These are phyloP conservation scores for Calonectris borealis DNA, from an alignment of 2,113 vertebrate genomes.

Conservation along the genomic window DNA sequence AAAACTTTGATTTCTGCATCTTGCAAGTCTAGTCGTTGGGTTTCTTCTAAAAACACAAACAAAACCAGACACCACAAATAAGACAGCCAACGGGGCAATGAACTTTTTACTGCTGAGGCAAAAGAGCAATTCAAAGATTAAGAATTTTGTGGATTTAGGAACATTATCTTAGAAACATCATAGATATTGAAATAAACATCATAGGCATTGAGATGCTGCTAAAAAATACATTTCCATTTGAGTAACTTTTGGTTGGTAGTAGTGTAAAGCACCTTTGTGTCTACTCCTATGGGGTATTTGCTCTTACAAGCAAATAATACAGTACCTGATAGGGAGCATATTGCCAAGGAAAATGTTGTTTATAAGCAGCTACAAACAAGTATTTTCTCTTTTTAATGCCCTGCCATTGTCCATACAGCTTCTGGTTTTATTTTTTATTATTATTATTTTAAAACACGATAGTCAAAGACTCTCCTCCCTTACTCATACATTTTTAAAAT, in stretches of 20 bases:
- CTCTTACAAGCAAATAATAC: neutral
- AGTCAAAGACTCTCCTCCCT: neutral
- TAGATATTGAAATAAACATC: neutral
- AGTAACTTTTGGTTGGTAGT: neutral
- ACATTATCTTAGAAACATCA: neutral
- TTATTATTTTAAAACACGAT: neutral
- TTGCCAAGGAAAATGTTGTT: neutral
- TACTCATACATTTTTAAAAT: neutral
- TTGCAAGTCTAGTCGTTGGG: neutral
- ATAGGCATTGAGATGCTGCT: neutral
- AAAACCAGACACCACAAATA: neutral
- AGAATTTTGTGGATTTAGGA: neutral
- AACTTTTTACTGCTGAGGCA: neutral
- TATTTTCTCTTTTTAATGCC: neutral
- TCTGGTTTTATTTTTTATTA: neutral
- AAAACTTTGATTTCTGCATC: neutral
- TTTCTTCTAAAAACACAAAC: neutral
- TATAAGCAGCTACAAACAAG: neutral
- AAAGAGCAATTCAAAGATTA: neutral
- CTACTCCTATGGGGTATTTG: neutral
- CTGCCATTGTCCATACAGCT: neutral
- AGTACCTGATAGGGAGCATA: neutral
- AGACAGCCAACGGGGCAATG: neutral
- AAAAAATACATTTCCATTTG: neutral
- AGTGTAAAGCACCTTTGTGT: neutral